A percentile compares a stretch with the other conserved stretches of the same genome.
Conservation (phyloP, 2,888 invertebrate genomes). For the Sarcophaga rosellei region DNA sequence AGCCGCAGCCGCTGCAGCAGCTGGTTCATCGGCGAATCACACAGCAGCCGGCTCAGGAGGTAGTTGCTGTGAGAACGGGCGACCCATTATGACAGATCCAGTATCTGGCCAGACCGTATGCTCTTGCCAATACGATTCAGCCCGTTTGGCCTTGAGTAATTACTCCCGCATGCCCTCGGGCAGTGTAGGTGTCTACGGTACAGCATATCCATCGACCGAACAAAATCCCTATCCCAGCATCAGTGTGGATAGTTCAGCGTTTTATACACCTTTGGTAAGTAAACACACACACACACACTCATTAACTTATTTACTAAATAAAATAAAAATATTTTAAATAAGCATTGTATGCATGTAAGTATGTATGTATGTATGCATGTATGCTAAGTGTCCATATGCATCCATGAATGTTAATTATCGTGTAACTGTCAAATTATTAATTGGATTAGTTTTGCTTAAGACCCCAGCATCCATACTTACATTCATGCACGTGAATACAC, state of each 20-base stretch:
- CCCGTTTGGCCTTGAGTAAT: constrained; percentile 88
- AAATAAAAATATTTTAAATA: too few relatives aligned
- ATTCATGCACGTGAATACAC: constrained; percentile 16
- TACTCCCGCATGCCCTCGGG: constrained; percentile 91
- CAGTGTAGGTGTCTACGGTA: constrained; percentile 90
- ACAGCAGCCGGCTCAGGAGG: constrained; percentile 53
- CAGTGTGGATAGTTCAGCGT: constrained; percentile 96
- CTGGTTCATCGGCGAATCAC: constrained; percentile 50
- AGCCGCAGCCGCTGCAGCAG: constrained; percentile 65
- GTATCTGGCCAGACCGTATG: constrained; percentile 96
- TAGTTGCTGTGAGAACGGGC: constrained; percentile 93
- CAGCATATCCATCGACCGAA: constrained; percentile 94
- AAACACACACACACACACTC: background rate
- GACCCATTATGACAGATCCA: constrained; percentile 95
- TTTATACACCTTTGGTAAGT: constrained; percentile 97
- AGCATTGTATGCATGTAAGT: background rate
- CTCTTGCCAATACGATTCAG: constrained; percentile 96
- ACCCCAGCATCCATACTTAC: constrained; percentile 16
- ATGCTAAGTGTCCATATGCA: background rate
- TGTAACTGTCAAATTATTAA: constrained; percentile 70
- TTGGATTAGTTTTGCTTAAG: constrained; percentile 72
- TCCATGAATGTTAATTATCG: constrained; percentile 58
- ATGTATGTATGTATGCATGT: background rate
- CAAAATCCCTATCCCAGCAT: constrained; percentile 97
- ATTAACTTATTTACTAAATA: too few relatives aligned